Evolutionary conservation across 1,140 invertebrate species (phyloP), one percentile per base, ranked within the genome.

Genomic region (Notospermus geniculatus): DNA sequence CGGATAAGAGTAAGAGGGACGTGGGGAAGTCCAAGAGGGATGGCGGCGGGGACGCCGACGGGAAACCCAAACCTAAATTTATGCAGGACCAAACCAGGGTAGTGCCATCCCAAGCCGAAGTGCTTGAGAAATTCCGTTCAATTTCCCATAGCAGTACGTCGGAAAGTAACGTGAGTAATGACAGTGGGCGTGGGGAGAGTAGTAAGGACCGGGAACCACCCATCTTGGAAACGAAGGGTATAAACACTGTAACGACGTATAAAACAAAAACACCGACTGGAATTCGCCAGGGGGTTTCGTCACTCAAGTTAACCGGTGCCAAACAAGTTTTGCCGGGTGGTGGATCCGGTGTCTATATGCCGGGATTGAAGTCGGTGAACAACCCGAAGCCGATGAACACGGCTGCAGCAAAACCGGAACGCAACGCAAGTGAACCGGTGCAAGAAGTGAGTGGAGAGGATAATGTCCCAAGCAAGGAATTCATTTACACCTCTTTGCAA

Each of bases 401-500:
- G 5, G 46, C 19, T n/a, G n/a, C 19, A 7, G n/a, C 46, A n/a
- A 50, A 50, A 50, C 46, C 5, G 46, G 25, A 50, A 50, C 46
- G 9, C 5, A 27, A 27, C 46, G n/a, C 46, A 27, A 9, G 9
- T 5, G 25, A 50, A 50, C 9, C 46, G 4, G 46, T n/a, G 5
- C 9, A 4, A 5, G 46, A 27, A 50, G n/a, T n/a, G n/a, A n/a
- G n/a, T n/a, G n/a, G n/a, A n/a, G n/a, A n/a, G n/a, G 32, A 36
- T 36, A 36, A 36, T 36, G 32, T 36, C 15, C 32, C 32, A 15
- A 36, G 32, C 32, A 71, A 71, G 39, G 72, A 79, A 52, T 66
- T 58, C 9, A 73, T 77, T 36, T 52, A 74, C 22, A 65, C 70
- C 53, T 66, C 69, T 23, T 74, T 74, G 9, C 66, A 68, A 19